Conservation (phyloP, 2,888 invertebrate species). For the Choristoneura rosaceana region DNA sequence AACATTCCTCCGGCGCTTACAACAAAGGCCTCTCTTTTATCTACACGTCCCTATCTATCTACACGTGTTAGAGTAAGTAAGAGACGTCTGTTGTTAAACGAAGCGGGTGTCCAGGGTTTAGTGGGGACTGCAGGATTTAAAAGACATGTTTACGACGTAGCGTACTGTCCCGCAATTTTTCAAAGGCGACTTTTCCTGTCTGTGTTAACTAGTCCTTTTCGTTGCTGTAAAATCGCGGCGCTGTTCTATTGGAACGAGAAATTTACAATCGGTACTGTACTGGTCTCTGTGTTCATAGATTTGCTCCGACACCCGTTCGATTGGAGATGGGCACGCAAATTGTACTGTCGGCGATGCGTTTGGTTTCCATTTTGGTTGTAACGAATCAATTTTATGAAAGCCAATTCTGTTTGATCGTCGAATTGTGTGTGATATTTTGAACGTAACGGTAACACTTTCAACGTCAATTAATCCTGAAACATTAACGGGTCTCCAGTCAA, state of each 20-base stretch:
- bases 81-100: constrained; percentile 17
- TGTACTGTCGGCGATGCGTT: not conserved
- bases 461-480: too few species aligned
- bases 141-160: constrained; percentile 49
- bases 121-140: constrained; percentile 45
- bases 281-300: not conserved
- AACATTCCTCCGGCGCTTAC: constrained; percentile 34
- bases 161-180: constrained; percentile 48
- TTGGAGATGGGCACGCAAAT: not conserved
- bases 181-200: constrained; percentile 48
- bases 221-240: constrained; percentile 26
- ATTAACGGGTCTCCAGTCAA: too few species aligned
- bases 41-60: constrained; percentile 15
- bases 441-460: too few species aligned
- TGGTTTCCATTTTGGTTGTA: not conserved
- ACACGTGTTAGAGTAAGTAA: constrained; percentile 28
- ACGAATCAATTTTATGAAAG: not conserved
- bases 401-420: not conserved
- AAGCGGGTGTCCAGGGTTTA: constrained; percentile 32
- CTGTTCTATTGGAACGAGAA: constrained; percentile 15
- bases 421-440: too few species aligned
- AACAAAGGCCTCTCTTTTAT: not conserved
- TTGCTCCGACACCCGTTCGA: not conserved
- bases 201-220: constrained; percentile 45
- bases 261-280: not conserved